Evolutionary conservation across 2,888 invertebrate genomes (phyloP), one percentile per base, ranked within the genome.

Genomic region (Macaria liturata): DNA sequence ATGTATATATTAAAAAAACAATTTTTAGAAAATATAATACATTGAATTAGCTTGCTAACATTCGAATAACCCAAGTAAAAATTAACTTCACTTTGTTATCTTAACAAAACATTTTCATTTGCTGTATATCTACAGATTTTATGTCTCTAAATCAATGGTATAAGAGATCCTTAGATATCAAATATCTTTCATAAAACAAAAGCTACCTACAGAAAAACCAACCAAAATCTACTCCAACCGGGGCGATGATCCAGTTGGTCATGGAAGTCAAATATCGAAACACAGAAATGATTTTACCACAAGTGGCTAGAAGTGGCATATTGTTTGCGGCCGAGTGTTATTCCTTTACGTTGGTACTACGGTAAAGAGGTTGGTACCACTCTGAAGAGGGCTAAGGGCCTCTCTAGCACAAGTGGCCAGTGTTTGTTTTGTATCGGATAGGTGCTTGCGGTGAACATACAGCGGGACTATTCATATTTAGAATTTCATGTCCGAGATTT

Each of bases 211-310:
- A 37, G 7, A 37, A 7, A 37, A 37, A 1, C 4, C 34, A 6
- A 37, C 34, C 7, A 37, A 37, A 7, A 4, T 7, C 34, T 7
- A 7, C 4, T 37, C 7, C 3, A 1, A 37, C 4, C 5, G 4
- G 9, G n/a, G 44, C 46, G 45, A 44, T 58, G 57, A 61, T 62
- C 59, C 57, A 67, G 60, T 58, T 62, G 49, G 63, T 60, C 54
- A 51, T 48, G 59, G 44, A 56, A 62, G 61, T 62, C 63, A 67
- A 67, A 65, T 52, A 64, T 53, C 64, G 59, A 71, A 75, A 90
- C 89, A 88, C 81, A 74, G 79, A 80, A 89, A 87, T 83, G 81
- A 85, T 90, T 90, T 90, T 89, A 89, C 82, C 74, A 76, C 72
- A 69, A 85, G 86, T 72, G 82, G 67, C 73, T 75, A 66, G 59